These are phyloP conservation scores for Liolophura sinensis DNA, from an alignment of 1,140 invertebrate genomes.

Conservation along the genomic window DNA sequence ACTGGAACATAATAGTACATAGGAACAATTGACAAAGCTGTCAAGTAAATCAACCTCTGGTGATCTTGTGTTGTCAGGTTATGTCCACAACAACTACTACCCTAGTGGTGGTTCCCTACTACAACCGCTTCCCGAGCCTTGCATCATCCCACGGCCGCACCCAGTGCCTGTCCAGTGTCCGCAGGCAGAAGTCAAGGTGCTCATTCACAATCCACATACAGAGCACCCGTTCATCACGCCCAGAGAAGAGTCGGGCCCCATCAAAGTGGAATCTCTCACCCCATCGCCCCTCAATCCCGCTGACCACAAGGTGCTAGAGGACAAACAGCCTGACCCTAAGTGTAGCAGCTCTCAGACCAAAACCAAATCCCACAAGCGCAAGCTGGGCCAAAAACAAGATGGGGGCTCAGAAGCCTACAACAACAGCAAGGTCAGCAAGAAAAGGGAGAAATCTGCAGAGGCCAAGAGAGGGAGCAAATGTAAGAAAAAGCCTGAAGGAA, in stretches of 20 bases:
- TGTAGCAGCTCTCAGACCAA: neutral
- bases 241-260: conserved; percentile 6
- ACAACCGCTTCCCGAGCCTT: conserved; percentile 18
- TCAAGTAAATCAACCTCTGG: too few species aligned
- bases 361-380: neutral
- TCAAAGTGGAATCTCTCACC: conserved; percentile 5
- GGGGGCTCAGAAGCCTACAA: conserved; percentile 12
- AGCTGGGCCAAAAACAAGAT: conserved; percentile 5
- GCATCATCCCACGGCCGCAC: conserved; percentile 24
- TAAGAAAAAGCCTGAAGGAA: neutral
- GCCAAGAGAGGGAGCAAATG: neutral
- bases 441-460: conserved; percentile 5
- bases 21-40: too few species aligned
- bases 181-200: conserved; percentile 24
- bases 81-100: conserved; percentile 16
- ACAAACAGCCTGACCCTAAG: neutral
- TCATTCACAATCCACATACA: conserved; percentile 24
- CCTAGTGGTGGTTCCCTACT: conserved; percentile 17
- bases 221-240: conserved; percentile 12
- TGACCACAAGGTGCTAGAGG: conserved; percentile 11
- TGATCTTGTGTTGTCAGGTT: too few species aligned
- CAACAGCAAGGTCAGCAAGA: conserved; percentile 8
- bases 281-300: conserved; percentile 4
- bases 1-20: too few species aligned
- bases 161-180: conserved; percentile 26